Evolutionary conservation across 2,888 invertebrate genomes (phyloP), one percentile per base, ranked within the genome.

Genomic region (Acanthosepion esculentum): DNA sequence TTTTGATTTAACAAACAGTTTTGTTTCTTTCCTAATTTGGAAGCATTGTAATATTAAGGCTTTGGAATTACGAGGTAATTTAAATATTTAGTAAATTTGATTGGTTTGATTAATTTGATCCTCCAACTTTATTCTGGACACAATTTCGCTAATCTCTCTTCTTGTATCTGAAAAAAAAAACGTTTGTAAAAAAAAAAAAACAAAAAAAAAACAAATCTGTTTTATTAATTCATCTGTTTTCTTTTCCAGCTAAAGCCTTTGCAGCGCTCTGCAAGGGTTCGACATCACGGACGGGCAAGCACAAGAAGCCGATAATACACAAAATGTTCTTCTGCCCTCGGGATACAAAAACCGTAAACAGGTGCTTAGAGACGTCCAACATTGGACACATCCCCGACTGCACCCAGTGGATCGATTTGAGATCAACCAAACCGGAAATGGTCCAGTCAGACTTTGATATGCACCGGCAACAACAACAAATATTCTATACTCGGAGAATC

Each of bases 321-420:
- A 78, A 78, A 78, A 78, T 20, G n/a, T n/a, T 78, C n/a, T 78
- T 78, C 78, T 78, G 78, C 78, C 78, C 78, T 18, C 78, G 78
- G 5, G n/a, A 15, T 15, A 78, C 78, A 33, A n/a, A 78, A n/a
- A n/a, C 78, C 2, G 78, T n/a, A 78, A 78, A 33, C 12, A 78
- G 18, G n/a, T 78, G 78, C 33, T 10, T 78, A 78, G 33, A 78
- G n/a, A 33, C 78, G n/a, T n/a, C 78, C n/a, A 78, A 78, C n/a
- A 78, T 78, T n/a, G 78, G 78, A 78, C 78, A 78, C n/a, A 78
- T 78, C 78, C 78, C 78, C n/a, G 78, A 78, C n/a, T 78, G 78
- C n/a, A 78, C 78, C 33, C 78, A 78, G n/a, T 78, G 78, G 78
- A 78, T 78, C 15, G 78, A 78, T 18, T 78, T 78, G 78, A n/a